Evolutionary conservation across 30 jellyfish, hydroid and myxozoan species (phyloP).

Genomic region (Cassiopea xamachana): DNA sequence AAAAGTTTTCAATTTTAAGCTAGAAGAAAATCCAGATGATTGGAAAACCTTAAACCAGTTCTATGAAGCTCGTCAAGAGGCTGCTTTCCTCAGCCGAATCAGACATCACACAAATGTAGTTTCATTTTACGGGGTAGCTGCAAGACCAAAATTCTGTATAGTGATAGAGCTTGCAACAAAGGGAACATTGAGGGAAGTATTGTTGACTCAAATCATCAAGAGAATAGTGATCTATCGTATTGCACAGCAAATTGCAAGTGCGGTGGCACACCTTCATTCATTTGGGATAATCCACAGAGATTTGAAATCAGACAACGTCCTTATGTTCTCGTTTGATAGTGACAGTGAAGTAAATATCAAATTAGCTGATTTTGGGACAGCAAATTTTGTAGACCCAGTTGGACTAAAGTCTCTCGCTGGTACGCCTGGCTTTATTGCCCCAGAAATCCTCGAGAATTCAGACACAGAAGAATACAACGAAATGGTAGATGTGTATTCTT

Average conservation of each 20-base stretch:
- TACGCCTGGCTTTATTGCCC: constrained; percentile 91
- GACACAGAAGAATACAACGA: constrained; percentile 81
- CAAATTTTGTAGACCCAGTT: constrained; percentile 83
- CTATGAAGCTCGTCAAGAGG: constrained; percentile 93
- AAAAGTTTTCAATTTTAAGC: constrained; percentile 62
- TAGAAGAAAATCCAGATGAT: constrained; percentile 36
- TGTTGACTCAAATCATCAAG: background rate
- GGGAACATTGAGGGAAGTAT: constrained; percentile 76
- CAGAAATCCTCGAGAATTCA: constrained; percentile 85
- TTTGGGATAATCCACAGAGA: constrained; percentile 89
- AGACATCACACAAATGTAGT: constrained; percentile 81
- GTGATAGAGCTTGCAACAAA: constrained; percentile 87
- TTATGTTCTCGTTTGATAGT: constrained; percentile 74
- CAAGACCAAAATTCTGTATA: constrained; percentile 83
- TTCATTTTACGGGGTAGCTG: constrained; percentile 81
- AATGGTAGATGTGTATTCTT: constrained; percentile 91
- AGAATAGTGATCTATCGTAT: constrained; percentile 79
- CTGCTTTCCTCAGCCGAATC: constrained; percentile 77
- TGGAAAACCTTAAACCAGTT: constrained; percentile 71
- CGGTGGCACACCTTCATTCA: constrained; percentile 77
- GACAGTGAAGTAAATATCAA: constrained; percentile 75
- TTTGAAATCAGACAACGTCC: constrained; percentile 88
- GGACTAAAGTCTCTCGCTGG: constrained; percentile 74
- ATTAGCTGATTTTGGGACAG: constrained; percentile 96
- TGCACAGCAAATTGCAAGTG: constrained; percentile 84